Evolutionary conservation across 2,113 vertebrate species (phyloP).

Genomic region (Muntiacus muntjak): DNA sequence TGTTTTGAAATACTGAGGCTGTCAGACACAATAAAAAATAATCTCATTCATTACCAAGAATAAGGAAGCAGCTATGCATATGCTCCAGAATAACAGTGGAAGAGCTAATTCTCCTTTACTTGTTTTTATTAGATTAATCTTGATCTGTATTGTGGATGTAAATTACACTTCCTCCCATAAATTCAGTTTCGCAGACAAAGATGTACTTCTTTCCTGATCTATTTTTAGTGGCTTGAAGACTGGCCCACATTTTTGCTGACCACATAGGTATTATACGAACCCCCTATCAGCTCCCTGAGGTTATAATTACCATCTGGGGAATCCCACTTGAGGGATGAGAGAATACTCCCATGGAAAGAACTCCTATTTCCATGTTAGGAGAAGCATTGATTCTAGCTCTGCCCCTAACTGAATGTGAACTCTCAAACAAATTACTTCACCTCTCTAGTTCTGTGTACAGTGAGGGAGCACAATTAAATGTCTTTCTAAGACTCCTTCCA

Average conservation of each 20-base stretch:
- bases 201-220: background rate
- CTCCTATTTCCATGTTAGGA: background rate
- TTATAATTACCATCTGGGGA: constrained; percentile 36
- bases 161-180: constrained; percentile 48
- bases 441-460: background rate
- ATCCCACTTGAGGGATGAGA: background rate
- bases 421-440: background rate
- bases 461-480: background rate
- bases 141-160: constrained; percentile 15
- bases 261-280: background rate
- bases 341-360: background rate
- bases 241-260: constrained; percentile 43
- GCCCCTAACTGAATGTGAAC: background rate
- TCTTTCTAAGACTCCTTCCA: background rate
- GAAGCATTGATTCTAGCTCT: background rate
- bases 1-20: constrained; percentile 27
- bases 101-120: constrained; percentile 43
- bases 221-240: constrained; percentile 49
- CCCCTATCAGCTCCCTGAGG: constrained; percentile 20
- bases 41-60: background rate
- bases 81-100: constrained; percentile 36
- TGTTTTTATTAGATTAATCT: constrained; percentile 61
- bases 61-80: background rate
- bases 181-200: constrained; percentile 39
- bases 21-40: constrained; percentile 31